phyloP scores from a whole-genome alignment of 2,797 vertebrate genomes.

The Prionace glauca region DNA sequence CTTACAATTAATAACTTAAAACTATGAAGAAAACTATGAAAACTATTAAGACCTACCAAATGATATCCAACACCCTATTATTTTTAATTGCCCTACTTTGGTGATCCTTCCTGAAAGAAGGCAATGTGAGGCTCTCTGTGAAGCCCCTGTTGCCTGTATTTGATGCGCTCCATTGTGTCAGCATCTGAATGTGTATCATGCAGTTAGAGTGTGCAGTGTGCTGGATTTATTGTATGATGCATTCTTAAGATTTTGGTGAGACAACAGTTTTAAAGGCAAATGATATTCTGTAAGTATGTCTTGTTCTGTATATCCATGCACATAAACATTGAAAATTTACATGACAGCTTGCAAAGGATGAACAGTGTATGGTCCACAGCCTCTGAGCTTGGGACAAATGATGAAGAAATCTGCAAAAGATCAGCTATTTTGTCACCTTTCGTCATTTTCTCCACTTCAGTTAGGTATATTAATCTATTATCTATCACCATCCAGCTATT shows the following conservation, averaged over 20 bases:
- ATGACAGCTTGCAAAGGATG: background rate
- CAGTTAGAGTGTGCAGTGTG: background rate
- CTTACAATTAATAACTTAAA: too few species aligned
- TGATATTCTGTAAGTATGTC: background rate
- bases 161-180: background rate
- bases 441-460: background rate
- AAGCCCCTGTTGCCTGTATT: too few species aligned
- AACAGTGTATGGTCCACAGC: background rate
- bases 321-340: background rate
- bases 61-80: too few species aligned
- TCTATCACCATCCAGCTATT: background rate
- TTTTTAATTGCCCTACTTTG: too few species aligned
- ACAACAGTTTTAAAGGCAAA: background rate
- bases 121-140: too few species aligned
- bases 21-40: too few species aligned
- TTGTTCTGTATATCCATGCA: background rate
- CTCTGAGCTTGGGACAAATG: background rate
- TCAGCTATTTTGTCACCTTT: background rate
- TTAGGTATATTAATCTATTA: background rate
- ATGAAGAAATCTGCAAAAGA: background rate
- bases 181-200: background rate
- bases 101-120: too few species aligned
- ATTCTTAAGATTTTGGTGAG: background rate
- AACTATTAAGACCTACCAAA: too few species aligned
- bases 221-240: background rate